A percentile compares a stretch with the other conserved stretches of the same genome.
These are phyloP conservation scores for Bungarus multicinctus DNA, from an alignment of 2,113 vertebrate genomes.

Conservation along the genomic window DNA sequence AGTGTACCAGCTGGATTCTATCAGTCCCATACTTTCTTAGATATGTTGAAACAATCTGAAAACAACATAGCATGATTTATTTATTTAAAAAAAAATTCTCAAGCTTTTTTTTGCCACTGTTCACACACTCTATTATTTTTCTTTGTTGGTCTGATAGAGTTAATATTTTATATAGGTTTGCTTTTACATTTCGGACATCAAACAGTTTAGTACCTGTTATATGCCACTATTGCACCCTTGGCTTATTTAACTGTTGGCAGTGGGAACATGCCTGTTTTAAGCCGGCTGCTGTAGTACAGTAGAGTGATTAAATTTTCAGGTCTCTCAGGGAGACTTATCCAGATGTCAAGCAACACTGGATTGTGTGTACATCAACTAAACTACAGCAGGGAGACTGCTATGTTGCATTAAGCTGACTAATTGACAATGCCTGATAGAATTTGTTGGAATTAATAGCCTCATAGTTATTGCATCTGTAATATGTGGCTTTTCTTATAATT, in stretches of 20 bases:
- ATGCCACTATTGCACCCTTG: not conserved
- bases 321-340: constrained; percentile 29
- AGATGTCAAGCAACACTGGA: constrained; percentile 25
- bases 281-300: not conserved
- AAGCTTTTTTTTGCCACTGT: not conserved
- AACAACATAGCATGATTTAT: not conserved
- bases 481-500: not conserved
- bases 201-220: not conserved
- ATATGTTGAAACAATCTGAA: not conserved
- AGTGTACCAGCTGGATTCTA: not conserved
- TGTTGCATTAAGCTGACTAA: constrained; percentile 29
- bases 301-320: constrained; percentile 16
- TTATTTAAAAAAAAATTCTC: not conserved
- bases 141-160: not conserved
- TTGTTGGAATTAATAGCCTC: constrained; percentile 28
- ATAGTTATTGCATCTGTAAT: constrained; percentile 7
- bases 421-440: constrained; percentile 27
- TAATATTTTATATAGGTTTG: not conserved
- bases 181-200: not conserved
- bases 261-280: not conserved
- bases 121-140: not conserved
- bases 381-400: not conserved
- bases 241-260: not conserved
- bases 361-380: constrained; percentile 4
- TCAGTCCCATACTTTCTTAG: not conserved